These are phyloP conservation scores for Leptothorax acervorum DNA, from an alignment of 2,888 invertebrate genomes.

Conservation along the genomic window DNA sequence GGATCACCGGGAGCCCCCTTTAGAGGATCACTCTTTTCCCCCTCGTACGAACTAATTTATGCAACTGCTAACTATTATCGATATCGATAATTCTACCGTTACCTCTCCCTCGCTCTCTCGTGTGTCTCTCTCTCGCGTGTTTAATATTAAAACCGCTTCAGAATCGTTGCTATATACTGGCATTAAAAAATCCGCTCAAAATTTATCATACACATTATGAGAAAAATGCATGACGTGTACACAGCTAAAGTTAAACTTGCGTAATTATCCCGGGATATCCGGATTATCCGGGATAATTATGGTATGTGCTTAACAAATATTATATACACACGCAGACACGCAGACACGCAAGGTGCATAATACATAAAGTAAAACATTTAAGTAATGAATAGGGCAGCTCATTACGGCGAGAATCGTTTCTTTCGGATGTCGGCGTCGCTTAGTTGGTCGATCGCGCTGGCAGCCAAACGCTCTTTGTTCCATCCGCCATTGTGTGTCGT, in stretches of 20 bases:
- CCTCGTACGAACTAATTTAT: conserved; percentile 15
- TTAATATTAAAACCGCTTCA: background rate
- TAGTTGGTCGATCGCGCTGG: conserved; percentile 45
- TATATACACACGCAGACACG: background rate
- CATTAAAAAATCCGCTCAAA: background rate
- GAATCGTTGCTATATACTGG: too few relatives aligned
- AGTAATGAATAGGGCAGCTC: conserved; percentile 43
- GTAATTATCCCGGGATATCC: background rate
- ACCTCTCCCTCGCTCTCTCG: background rate
- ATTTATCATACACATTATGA: background rate
- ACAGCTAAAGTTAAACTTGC: background rate
- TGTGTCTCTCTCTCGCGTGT: background rate
- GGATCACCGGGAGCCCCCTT: background rate
- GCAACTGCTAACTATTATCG: background rate
- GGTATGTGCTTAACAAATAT: background rate
- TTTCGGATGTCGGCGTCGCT: conserved; percentile 42
- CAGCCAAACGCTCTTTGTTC: conserved; percentile 53
- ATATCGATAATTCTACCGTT: background rate
- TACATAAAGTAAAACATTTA: conserved; percentile 13
- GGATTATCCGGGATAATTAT: background rate
- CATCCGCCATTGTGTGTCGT: conserved; percentile 52
- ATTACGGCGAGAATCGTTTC: conserved; percentile 37
- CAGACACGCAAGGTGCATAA: background rate
- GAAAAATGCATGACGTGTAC: background rate
- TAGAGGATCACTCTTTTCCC: background rate